A percentile compares a stretch with the other conserved stretches of the same genome.
Evolutionary conservation across 1,140 invertebrate genomes (phyloP).

Genomic region (Vanessa atalanta): DNA sequence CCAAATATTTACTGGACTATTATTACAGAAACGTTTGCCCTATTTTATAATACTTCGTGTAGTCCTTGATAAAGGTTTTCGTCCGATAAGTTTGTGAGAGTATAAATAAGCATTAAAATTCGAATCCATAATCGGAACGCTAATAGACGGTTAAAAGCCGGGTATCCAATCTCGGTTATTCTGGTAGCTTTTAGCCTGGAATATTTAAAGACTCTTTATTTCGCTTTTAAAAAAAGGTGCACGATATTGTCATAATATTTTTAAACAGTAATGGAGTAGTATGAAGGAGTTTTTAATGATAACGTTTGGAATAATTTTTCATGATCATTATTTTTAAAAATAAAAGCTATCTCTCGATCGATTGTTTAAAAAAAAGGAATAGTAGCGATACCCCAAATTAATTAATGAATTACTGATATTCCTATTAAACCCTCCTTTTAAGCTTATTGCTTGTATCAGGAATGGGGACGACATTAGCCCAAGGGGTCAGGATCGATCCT

Average conservation of each 20-base stretch:
- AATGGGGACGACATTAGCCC: too few species aligned
- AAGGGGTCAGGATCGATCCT: too few species aligned
- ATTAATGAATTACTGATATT: too few species aligned
- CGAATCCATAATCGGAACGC: constrained; percentile 33
- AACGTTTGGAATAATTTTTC: background rate
- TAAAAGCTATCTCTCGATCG: too few species aligned
- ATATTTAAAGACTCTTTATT: constrained; percentile 33
- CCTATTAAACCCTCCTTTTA: too few species aligned
- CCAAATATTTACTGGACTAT: too few species aligned
- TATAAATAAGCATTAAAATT: constrained; percentile 31
- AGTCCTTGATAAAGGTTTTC: background rate
- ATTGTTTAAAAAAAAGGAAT: too few species aligned
- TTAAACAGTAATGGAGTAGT: background rate
- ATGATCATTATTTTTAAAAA: too few species aligned
- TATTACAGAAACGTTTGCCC: too few species aligned
- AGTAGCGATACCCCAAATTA: too few species aligned
- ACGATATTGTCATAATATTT: constrained; percentile 23
- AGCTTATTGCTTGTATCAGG: too few species aligned
- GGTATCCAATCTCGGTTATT: constrained; percentile 35
- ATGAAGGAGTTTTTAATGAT: background rate
- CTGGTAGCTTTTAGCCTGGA: constrained; percentile 30
- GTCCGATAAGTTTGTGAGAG: constrained; percentile 16
- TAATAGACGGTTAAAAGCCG: constrained; percentile 39
- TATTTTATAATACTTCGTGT: background rate
- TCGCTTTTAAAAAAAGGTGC: constrained; percentile 15